These are phyloP conservation scores for Pterostichus niger DNA, from an alignment of 2,888 invertebrate species.

Conservation along the genomic window DNA sequence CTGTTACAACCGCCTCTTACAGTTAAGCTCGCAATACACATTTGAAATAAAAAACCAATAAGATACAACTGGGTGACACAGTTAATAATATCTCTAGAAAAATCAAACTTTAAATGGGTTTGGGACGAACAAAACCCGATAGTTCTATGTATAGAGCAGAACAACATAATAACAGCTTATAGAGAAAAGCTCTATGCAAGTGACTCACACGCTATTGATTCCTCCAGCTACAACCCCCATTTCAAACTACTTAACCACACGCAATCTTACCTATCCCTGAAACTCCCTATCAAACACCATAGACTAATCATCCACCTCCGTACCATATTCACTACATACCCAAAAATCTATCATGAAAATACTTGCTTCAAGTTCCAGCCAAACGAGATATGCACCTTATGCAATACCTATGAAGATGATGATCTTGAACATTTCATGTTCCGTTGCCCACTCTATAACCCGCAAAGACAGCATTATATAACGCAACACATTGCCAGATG, in stretches of 20 bases:
- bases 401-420: conserved; percentile 1
- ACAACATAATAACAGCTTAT: background rate
- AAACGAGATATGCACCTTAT: background rate
- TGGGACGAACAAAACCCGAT: background rate
- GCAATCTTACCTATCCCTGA: background rate
- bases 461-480: background rate
- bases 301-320: conserved; percentile 9
- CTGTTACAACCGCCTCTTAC: background rate
- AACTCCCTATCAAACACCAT: background rate
- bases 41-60: background rate
- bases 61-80: background rate
- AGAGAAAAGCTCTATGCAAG: background rate
- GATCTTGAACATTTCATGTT: too few species aligned
- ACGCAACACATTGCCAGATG: background rate
- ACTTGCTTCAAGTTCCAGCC: too few species aligned
- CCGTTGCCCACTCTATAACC: too few species aligned
- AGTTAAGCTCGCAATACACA: background rate
- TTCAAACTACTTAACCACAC: background rate
- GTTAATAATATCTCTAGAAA: background rate
- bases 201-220: background rate
- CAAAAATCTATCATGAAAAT: background rate
- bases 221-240: background rate
- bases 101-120: background rate
- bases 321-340: background rate
- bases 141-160: background rate